Conservation (phyloP, 2,797 vertebrate genomes). For the Podarcis siculus region DNA sequence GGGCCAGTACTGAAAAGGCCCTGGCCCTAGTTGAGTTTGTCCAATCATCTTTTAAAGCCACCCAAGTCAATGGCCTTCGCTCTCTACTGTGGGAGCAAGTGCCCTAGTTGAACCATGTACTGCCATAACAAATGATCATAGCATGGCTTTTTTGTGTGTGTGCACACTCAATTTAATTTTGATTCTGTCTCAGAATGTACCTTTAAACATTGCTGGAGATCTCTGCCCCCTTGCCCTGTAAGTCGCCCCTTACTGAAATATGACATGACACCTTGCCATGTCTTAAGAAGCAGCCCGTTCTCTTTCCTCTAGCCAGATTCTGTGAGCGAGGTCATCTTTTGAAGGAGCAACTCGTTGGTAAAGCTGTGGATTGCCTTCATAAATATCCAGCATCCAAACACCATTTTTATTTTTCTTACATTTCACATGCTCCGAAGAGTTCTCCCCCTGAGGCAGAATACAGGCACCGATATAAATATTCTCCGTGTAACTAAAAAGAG, state of each 20-base stretch:
- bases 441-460: constrained; percentile 17
- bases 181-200: background rate
- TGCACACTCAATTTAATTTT: background rate
- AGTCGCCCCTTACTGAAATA: background rate
- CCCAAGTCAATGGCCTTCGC: no score
- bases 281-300: background rate
- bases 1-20: no score
- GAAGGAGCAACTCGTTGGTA: background rate
- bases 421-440: background rate
- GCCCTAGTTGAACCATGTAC: no score
- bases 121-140: background rate
- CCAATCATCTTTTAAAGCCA: no score
- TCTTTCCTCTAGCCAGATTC: background rate
- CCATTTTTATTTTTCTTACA: constrained; percentile 9
- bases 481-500: constrained; percentile 13
- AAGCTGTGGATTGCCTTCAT: background rate
- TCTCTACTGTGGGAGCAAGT: no score
- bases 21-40: no score
- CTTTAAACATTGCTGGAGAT: background rate
- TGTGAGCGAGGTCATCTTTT: background rate
- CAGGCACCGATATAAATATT: background rate
- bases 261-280: background rate
- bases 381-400: background rate
- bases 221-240: background rate
- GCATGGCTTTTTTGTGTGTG: background rate